Evolutionary conservation across 1,140 invertebrate species (phyloP), one percentile per base, ranked within the genome.

Genomic region (Papilio xuthus): DNA sequence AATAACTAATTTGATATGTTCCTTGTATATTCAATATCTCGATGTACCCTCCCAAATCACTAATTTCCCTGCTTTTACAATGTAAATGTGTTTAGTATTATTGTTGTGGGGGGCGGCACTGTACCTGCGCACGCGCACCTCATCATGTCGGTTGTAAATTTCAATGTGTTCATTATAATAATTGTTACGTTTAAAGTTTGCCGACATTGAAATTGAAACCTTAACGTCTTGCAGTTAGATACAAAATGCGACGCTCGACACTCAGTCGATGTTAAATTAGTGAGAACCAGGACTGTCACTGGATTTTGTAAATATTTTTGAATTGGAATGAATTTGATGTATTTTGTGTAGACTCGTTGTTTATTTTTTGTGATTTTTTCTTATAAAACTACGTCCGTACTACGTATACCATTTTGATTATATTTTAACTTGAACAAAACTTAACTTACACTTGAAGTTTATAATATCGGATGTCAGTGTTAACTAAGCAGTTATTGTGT

Each of bases 261-360:
- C 32, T 7, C 32, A 37, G 32, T 37, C 32, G 32, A 37, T 37
- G 32, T 37, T 37, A 37, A n/a, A 37, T 60, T 60, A 60, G 18
- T 60, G 53, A 56, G 53, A 60, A 32, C 12, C 8, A 67, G 63
- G 23, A 32, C 10, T 26, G 63, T 18, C 26, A 53, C 4, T n/a
- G 60, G 2, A n/a, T 47, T 77, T 63, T 76, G 78, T 76, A 79
- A 79, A 79, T 79, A 79, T 79, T 76, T 79, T 70, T 79, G 50
- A 50, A 74, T 2, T 44, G 28, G 18, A 23, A 47, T 44, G 60
- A 76, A 42, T 77, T 80, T 81, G 74, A 77, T 77, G 53, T 71
- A 72, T 60, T 71, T 69, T 69, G 6, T 15, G 67, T 32, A 32
- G 15, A 47, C 44, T 12, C 44, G 7, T 47, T 37, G 2, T 37